phyloP scores from a whole-genome alignment of 1,140 invertebrate genomes.

The Himalopsyche phryganea region DNA sequence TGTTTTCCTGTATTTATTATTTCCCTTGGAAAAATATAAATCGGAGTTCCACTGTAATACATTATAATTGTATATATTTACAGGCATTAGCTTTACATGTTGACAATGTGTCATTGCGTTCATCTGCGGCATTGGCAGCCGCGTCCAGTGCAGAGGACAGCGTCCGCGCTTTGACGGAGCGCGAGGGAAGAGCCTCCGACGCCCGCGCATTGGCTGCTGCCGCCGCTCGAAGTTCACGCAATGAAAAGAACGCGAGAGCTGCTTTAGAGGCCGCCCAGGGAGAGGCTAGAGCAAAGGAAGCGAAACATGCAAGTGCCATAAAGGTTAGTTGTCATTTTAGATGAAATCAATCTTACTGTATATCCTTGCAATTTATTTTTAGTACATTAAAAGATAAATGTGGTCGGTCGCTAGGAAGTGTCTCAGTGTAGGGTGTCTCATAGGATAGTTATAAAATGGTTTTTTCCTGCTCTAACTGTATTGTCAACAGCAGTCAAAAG shows the following conservation, averaged over 20 bases:
- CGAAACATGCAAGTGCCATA: constrained; percentile 47
- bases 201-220: constrained; percentile 42
- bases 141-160: constrained; percentile 32
- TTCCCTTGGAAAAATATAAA: too few species aligned
- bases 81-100: constrained; percentile 44
- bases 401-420: too few species aligned
- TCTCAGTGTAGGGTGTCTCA: too few species aligned
- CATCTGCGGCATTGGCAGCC: constrained; percentile 29
- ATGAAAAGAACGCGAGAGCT: constrained; percentile 39
- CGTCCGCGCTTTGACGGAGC: constrained; percentile 36
- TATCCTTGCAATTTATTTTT: too few species aligned
- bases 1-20: too few species aligned
- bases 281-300: constrained; percentile 41
- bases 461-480: too few species aligned
- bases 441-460: not conserved
- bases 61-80: not conserved
- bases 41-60: too few species aligned
- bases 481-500: too few species aligned
- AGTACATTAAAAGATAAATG: too few species aligned
- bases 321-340: constrained; percentile 42
- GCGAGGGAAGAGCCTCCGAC: constrained; percentile 41
- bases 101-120: constrained; percentile 44
- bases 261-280: constrained; percentile 39
- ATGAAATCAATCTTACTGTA: too few species aligned
- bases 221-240: constrained; percentile 40